Base-by-base conservation (phyloP, 2,797 vertebrate genomes). In the Chelmon rostratus region DNA sequence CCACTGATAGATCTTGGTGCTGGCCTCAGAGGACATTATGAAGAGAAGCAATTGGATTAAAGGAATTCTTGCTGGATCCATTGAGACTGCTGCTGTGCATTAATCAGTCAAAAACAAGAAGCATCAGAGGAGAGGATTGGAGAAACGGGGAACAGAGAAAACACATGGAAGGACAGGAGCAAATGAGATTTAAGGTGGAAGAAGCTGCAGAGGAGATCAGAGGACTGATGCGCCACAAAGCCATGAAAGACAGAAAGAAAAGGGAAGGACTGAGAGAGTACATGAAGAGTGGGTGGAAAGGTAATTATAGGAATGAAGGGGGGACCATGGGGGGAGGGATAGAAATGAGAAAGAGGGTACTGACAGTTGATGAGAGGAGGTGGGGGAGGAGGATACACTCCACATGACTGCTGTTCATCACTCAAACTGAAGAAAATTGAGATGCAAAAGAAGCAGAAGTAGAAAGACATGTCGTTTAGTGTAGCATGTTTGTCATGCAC, bases 31-130 rank as follows among this genome's bases (percentile, higher is more conserved):
- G 42, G 72, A 70, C 53, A 72, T 81, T 53, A 80, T 61, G 15
- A 66, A 71, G 65, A 52, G 38, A 64, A 47, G 44, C 79, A 79
- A 90, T 74, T 82, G 61, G 79, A 87, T 86, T 84, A 79, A 64
- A 57, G 73, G 44, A 62, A 54, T 72, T 66, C 44, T 65, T 62
- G 37, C 15, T 49, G 46, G 68, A 73, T 72, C 76, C 59, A 65
- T 8, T 49, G 68, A 81, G 75, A 72, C 57, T 10, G 18, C 28
- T 75, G 56, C 46, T 25, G n/a, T 8, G 18, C 35, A 38, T 44
- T 21, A 28, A 38, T 66, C 50, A 13, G 58, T 67, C 31, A 67
- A 78, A 79, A 76, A 79, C 56, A 69, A 72, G 35, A 74, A 3
- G n/a, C 59, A 63, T 54, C 50, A 54, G 31, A 53, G 63, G 74